Evolutionary conservation across 2,888 invertebrate genomes (phyloP).

Genomic region (Julus scandinavius): DNA sequence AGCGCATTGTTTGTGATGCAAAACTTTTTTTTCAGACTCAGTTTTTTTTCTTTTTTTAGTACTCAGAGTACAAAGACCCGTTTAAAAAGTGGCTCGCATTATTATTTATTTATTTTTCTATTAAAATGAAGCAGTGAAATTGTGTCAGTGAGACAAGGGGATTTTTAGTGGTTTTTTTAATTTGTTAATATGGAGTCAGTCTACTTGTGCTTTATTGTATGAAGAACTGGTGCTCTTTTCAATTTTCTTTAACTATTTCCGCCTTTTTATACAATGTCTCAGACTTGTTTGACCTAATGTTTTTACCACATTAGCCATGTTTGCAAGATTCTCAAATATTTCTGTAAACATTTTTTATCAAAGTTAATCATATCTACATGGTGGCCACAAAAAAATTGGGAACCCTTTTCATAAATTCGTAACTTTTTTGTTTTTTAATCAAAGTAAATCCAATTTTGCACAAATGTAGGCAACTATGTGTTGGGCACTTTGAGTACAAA

Average conservation of each 20-base stretch:
- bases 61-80: slow-evolving; percentile 31
- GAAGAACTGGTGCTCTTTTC: background rate
- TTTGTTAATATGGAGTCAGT: background rate
- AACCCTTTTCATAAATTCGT: too few relatives aligned
- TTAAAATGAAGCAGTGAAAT: slow-evolving; percentile 19
- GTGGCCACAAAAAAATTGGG: background rate
- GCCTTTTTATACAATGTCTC: background rate
- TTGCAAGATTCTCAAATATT: too few relatives aligned
- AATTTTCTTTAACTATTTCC: slow-evolving; percentile 26
- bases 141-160: background rate
- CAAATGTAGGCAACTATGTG: too few relatives aligned
- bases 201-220: background rate
- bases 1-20: background rate
- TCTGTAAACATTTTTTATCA: background rate
- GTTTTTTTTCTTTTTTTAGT: background rate
- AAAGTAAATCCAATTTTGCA: too few relatives aligned
- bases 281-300: slow-evolving; percentile 26
- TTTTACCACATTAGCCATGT: too few relatives aligned
- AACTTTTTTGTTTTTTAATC: too few relatives aligned
- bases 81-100: background rate
- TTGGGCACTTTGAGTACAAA: too few relatives aligned
- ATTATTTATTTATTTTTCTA: slow-evolving; percentile 39
- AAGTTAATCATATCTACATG: background rate
- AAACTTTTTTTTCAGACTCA: background rate
- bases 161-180: background rate